These are phyloP conservation scores for Tupaia chinensis DNA, from an alignment of 2,113 vertebrate genomes.

Conservation along the genomic window DNA sequence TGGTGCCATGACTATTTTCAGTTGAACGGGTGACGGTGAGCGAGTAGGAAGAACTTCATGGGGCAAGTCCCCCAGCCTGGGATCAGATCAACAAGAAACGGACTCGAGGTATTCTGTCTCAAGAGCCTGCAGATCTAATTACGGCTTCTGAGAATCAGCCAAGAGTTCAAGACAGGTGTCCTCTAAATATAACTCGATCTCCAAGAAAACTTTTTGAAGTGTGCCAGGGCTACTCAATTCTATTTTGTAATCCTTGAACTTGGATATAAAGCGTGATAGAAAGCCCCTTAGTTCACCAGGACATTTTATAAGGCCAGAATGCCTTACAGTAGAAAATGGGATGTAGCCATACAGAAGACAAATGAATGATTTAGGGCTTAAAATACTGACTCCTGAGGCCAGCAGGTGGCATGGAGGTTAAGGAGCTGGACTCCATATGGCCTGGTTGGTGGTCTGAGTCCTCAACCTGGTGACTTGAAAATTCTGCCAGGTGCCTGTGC, in stretches of 20 bases:
- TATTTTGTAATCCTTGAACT: neutral
- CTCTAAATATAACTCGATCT: neutral
- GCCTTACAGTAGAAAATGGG: neutral
- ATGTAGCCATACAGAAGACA: neutral
- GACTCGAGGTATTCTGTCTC: neutral
- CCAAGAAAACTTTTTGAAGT: conserved; percentile 11
- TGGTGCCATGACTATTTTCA: neutral
- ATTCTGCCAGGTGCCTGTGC: too few species aligned
- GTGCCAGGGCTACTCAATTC: neutral
- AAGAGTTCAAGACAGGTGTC: neutral
- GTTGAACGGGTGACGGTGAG: neutral
- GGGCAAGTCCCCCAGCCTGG: neutral
- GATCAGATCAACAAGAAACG: neutral
- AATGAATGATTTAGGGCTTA: neutral
- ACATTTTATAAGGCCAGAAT: conserved; percentile 2
- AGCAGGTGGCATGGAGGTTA: too few species aligned
- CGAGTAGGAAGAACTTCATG: neutral
- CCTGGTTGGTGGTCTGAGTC: too few species aligned
- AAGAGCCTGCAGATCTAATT: neutral
- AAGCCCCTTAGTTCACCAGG: conserved; percentile 14
- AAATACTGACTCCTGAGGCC: neutral
- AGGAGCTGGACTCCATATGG: too few species aligned
- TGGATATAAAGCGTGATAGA: neutral
- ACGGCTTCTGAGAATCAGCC: neutral
- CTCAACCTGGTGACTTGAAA: too few species aligned